Conservation (phyloP, 1,140 invertebrate genomes). For the Aphis craccivora region DNA sequence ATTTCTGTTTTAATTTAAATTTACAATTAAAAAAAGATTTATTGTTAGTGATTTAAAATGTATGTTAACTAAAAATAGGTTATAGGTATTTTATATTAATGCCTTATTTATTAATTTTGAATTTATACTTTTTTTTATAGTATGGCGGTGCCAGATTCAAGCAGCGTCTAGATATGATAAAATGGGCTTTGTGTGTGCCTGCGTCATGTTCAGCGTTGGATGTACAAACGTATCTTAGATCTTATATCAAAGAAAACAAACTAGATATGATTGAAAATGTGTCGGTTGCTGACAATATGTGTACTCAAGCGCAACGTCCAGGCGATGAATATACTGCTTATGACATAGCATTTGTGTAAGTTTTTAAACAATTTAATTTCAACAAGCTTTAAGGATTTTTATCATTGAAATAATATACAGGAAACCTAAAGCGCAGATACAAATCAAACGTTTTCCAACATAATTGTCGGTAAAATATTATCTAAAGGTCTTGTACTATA, state of each 20-base stretch:
- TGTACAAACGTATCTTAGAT: slow-evolving; percentile 67
- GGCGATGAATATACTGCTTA: slow-evolving; percentile 59
- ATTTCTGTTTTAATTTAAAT: not conserved
- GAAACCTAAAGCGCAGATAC: not conserved
- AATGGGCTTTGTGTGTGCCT: slow-evolving; percentile 69
- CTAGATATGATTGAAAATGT: slow-evolving; percentile 44
- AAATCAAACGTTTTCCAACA: not conserved
- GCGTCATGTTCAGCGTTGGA: slow-evolving; percentile 66
- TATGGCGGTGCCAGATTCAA: slow-evolving; percentile 59
- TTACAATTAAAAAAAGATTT: not conserved
- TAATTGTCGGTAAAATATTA: not conserved
- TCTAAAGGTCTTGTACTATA: not conserved
- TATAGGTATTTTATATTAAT: not conserved
- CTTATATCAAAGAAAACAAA: slow-evolving; percentile 62
- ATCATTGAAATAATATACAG: not conserved
- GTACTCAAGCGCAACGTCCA: slow-evolving; percentile 56
- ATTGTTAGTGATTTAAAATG: not conserved
- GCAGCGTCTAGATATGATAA: slow-evolving; percentile 63
- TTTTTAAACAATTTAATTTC: not conserved
- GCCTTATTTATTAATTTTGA: not conserved
- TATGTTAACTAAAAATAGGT: not conserved
- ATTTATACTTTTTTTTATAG: slow-evolving; percentile 48
- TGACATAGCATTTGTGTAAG: slow-evolving; percentile 60
- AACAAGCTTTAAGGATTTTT: not conserved
- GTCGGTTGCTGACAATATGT: slow-evolving; percentile 58